Evolutionary conservation across 2,888 invertebrate species (phyloP).

Genomic region (Drepanosiphum platanoidis): DNA sequence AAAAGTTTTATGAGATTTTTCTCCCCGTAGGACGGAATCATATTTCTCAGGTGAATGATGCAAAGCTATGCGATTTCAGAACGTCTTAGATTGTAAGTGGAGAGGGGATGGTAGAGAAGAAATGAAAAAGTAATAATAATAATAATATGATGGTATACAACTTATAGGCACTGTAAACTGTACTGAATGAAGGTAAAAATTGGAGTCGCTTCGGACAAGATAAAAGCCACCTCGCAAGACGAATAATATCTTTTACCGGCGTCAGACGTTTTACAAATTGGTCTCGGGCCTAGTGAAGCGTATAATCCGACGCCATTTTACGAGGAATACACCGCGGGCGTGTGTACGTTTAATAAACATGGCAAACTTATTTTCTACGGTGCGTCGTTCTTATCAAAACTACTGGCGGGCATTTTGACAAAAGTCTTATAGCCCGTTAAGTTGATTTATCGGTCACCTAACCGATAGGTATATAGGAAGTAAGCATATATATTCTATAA

Average conservation of each 20-base stretch:
- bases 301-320: conserved; percentile 56
- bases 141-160: neutral
- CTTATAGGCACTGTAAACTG: neutral
- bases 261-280: conserved; percentile 59
- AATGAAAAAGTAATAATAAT: neutral
- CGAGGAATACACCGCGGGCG: conserved; percentile 25
- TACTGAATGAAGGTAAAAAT: conserved; percentile 32
- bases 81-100: no score
- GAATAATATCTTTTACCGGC: conserved; percentile 42
- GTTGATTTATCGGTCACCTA: conserved; percentile 44
- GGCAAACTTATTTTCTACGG: conserved; percentile 37
- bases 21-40: neutral
- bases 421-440: conserved; percentile 38
- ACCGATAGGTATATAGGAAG: neutral
- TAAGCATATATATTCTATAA: neutral
- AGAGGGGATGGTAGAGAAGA: neutral
- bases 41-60: neutral
- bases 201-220: conserved; percentile 37
- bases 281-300: conserved; percentile 56
- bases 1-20: neutral
- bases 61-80: neutral
- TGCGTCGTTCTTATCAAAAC: conserved; percentile 43
- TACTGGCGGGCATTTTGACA: conserved; percentile 25
- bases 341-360: conserved; percentile 52
- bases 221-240: conserved; percentile 17